Base-by-base conservation (phyloP, 2,888 invertebrate species). In the Melangyna quadrimaculata region DNA sequence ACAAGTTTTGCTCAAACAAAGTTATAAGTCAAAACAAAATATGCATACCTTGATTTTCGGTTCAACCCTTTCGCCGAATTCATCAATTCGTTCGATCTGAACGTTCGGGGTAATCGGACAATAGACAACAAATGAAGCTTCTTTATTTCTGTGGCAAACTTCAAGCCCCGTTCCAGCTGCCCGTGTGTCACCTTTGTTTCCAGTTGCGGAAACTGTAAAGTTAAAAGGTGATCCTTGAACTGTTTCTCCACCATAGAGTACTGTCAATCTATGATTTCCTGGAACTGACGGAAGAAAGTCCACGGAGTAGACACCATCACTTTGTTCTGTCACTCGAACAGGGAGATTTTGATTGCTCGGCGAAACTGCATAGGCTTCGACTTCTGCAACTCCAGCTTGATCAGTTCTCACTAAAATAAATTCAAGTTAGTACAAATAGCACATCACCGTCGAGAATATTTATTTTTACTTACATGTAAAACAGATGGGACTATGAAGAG, bases 351-450 rank as follows among this genome's bases (percentile, higher is more conserved):
- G 95, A 59, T 97, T 97, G 29, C 96, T 94, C 27, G 98, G 97
- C 87, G 97, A 96, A 51, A 97, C 96, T 51, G 98, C 97, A 53
- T 96, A 95, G 3, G 98, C 96, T 90, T 97, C 97, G 61, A 98
- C 91, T 89, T 97, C 97, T 1, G 97, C 97, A 67, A 95, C 94
- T 40, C 97, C 98, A 40, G 96, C 97, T 89, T 96, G 96, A 89
- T 95, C 95, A 86, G 95, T 95, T 90, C 95, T 95, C 88, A 96
- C 97, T 96, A 90, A 19, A 70, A 43, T 91, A 72, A 27, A 14
- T 22, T 27, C 3, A 1, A n/a, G 14, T 51, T 51, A 51, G 5
- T 24, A 2, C 3, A 2, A 51, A 5, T 14, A 2, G 0, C 1
- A 6, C 0, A 2, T 0, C 1, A 6, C 0, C 5, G 3, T 3